phyloP scores from a whole-genome alignment of 2,888 invertebrate species.

The Spisula subtruncata region DNA sequence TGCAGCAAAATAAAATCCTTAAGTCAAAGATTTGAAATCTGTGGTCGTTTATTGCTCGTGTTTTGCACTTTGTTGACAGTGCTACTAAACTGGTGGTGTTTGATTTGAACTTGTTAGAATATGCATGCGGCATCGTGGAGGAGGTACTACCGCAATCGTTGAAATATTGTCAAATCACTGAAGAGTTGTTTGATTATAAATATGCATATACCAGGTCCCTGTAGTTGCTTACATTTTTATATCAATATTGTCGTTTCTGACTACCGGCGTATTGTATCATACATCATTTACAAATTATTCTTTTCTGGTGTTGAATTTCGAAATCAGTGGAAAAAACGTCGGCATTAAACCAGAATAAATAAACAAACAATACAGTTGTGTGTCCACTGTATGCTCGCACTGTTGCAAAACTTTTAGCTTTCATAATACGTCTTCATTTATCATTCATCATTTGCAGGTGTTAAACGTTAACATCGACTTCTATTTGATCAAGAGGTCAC shows the following conservation, averaged over 20 bases:
- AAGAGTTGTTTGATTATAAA: not conserved
- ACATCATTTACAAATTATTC: not conserved
- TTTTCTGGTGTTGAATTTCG: too few species aligned
- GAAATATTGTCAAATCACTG: not conserved
- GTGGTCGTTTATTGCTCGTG: not conserved
- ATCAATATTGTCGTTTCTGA: not conserved
- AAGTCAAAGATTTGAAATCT: not conserved
- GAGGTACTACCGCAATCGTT: not conserved
- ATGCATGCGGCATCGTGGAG: not conserved
- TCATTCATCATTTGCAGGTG: constrained; percentile 22
- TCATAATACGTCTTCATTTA: not conserved
- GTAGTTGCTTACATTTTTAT: not conserved
- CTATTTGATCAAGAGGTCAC: constrained; percentile 13
- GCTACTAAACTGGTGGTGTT: not conserved
- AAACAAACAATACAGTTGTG: not conserved
- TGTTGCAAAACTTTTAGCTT: not conserved
- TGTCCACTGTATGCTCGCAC: not conserved
- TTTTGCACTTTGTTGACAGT: constrained; percentile 3
- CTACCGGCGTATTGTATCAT: not conserved
- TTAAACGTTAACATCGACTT: not conserved
- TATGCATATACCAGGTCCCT: not conserved
- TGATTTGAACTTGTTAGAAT: not conserved
- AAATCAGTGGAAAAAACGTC: too few species aligned
- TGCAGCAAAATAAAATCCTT: not conserved
- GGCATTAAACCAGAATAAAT: too few species aligned